Conservation (phyloP, 2,113 vertebrate genomes). For the Vireo altiloquus region DNA sequence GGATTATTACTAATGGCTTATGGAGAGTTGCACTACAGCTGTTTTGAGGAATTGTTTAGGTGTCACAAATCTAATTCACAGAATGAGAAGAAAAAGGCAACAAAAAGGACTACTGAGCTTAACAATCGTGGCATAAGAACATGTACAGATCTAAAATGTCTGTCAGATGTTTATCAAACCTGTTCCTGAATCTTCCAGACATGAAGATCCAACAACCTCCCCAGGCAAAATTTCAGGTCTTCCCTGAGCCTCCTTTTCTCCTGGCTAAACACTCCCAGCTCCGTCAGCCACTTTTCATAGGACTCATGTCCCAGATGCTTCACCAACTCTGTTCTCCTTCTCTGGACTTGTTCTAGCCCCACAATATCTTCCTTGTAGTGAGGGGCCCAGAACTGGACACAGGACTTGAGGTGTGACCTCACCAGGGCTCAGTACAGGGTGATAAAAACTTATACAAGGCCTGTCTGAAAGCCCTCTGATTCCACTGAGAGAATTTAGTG, state of each 20-base stretch:
- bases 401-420: neutral
- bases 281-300: neutral
- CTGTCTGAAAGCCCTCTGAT: neutral
- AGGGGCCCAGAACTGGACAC: neutral
- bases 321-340: neutral
- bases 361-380: neutral
- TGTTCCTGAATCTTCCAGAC: neutral
- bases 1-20: neutral
- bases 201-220: neutral
- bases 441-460: neutral
- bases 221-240: neutral
- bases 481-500: neutral
- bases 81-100: neutral
- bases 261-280: neutral
- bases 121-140: fast-evolving
- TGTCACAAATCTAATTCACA: neutral
- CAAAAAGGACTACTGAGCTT: neutral
- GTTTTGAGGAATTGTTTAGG: neutral
- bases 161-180: neutral
- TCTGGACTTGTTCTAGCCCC: neutral
- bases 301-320: neutral
- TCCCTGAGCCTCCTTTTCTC: neutral
- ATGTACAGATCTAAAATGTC: neutral
- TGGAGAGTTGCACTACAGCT: neutral
- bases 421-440: neutral